phyloP scores from a whole-genome alignment of 1,140 invertebrate genomes.

The Temnothorax nylanderi region DNA sequence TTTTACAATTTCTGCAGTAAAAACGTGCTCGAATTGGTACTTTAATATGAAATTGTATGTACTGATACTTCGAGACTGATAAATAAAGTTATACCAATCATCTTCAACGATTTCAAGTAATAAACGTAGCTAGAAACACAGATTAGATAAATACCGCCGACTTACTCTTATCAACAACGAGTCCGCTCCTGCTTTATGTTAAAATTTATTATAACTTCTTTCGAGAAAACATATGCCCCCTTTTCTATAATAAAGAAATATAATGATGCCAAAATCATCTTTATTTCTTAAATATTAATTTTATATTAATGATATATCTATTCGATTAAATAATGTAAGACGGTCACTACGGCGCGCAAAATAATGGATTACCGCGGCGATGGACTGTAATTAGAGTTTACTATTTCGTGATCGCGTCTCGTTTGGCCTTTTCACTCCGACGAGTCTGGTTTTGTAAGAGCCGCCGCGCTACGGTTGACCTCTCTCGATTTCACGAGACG shows the following conservation, averaged over 20 bases:
- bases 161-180: not conserved
- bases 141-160: not conserved
- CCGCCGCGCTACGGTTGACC: conserved; percentile 56
- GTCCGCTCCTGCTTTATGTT: not conserved
- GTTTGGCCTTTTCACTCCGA: conserved; percentile 58
- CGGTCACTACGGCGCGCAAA: not conserved
- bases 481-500: conserved; percentile 51
- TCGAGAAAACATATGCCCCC: no score
- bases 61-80: not conserved
- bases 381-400: not conserved
- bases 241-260: no score
- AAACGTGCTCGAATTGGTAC: not conserved
- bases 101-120: not conserved
- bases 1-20: not conserved
- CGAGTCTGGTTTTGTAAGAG: conserved; percentile 42
- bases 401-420: conserved; percentile 5
- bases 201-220: not conserved
- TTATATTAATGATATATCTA: not conserved
- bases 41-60: not conserved
- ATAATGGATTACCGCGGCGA: not conserved
- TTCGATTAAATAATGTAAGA: not conserved
- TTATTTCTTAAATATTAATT: not conserved
- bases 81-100: not conserved
- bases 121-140: not conserved
- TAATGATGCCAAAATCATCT: no score